Conservation (phyloP, 37 sponge, comb jelly and placozoan species). For the Mnemiopsis leidyi region DNA sequence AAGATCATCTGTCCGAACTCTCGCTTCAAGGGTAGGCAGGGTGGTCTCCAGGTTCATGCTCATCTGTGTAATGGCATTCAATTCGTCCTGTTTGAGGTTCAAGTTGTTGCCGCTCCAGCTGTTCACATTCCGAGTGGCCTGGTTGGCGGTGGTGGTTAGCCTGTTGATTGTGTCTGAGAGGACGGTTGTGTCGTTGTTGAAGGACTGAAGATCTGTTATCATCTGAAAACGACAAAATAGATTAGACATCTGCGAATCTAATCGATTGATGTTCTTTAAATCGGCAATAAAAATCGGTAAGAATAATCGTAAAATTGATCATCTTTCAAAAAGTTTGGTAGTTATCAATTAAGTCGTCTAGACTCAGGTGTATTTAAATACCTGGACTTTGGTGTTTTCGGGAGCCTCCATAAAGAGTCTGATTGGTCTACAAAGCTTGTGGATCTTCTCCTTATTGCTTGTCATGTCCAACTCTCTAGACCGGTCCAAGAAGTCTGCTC, state of each 20-base stretch:
- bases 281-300: too few relatives aligned
- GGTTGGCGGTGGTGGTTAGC: neutral
- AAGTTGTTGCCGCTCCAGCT: neutral
- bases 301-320: too few relatives aligned
- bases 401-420: neutral
- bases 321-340: too few relatives aligned
- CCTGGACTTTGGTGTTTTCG: neutral
- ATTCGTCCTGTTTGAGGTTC: neutral
- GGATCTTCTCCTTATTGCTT: neutral
- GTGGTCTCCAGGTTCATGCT: neutral
- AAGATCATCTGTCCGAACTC: neutral
- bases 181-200: neutral
- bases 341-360: too few relatives aligned
- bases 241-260: too few relatives aligned
- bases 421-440: neutral
- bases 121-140: neutral
- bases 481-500: neutral
- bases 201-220: neutral
- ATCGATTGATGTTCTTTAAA: too few relatives aligned
- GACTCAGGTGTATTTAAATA: too few relatives aligned
- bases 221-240: neutral
- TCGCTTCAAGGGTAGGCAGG: neutral
- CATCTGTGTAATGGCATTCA: neutral
- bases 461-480: neutral
- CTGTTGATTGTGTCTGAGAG: neutral